These are phyloP conservation scores for Drosophila kanekoi DNA, from an alignment of 2,888 invertebrate genomes.

Conservation along the genomic window DNA sequence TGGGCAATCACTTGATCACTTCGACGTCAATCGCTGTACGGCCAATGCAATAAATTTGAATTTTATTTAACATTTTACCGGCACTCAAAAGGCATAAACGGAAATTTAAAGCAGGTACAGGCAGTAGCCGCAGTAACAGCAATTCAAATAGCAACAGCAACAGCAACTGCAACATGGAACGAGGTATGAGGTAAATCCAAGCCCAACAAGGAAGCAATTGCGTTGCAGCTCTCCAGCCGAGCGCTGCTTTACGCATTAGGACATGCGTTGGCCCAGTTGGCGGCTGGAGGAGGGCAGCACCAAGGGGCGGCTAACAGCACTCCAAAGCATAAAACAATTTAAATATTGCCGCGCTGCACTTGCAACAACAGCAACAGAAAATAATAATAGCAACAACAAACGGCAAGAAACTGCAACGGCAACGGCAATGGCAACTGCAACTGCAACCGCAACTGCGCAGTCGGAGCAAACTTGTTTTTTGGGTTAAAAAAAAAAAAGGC, in stretches of 20 bases:
- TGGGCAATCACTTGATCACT: slow-evolving; percentile 47
- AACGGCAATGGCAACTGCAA: slow-evolving; percentile 17
- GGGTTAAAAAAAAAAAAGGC: slow-evolving; percentile 11
- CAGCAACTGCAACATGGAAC: slow-evolving; percentile 8
- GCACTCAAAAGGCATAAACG: slow-evolving; percentile 80
- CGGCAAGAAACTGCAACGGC: slow-evolving; percentile 5
- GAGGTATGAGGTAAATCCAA: slow-evolving; percentile 28
- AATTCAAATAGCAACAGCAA: slow-evolving; percentile 32
- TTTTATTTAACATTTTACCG: slow-evolving; percentile 80
- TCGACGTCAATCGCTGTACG: slow-evolving; percentile 73
- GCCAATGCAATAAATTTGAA: slow-evolving; percentile 76
- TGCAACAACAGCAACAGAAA: slow-evolving; percentile 61
- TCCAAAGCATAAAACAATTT: slow-evolving; percentile 80
- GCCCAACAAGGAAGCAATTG: slow-evolving; percentile 77
- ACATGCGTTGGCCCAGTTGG: slow-evolving; percentile 68
- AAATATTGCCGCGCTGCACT: slow-evolving; percentile 81
- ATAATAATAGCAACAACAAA: slow-evolving; percentile 45
- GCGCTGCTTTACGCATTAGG: slow-evolving; percentile 73
- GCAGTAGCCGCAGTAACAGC: slow-evolving; percentile 51
- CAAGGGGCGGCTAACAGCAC: slow-evolving; percentile 68
- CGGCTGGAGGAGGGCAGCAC: neutral
- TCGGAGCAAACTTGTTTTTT: slow-evolving; percentile 61
- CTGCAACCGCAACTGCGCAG: slow-evolving; percentile 32
- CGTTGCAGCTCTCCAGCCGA: slow-evolving; percentile 38
- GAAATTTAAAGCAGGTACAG: slow-evolving; percentile 76